Percentiles rank a stretch among this genome's conserved stretches.
Evolutionary conservation across 2,113 vertebrate genomes (phyloP).

Genomic region (Brienomyrus longianalis): DNA sequence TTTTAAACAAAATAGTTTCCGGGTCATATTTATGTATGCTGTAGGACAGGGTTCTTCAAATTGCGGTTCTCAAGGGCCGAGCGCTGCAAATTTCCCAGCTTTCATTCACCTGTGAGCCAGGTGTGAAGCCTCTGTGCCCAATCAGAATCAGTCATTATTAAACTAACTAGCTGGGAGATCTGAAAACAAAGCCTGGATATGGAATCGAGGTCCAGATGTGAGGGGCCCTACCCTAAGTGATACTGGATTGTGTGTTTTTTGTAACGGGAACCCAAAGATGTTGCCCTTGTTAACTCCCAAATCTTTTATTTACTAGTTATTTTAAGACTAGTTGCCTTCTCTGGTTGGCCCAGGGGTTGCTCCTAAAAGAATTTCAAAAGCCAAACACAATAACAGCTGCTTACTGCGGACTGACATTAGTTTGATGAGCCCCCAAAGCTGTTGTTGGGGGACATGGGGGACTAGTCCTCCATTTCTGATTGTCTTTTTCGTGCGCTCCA

Average conservation of each 20-base stretch:
- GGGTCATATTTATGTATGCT: not conserved
- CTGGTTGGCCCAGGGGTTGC: not conserved
- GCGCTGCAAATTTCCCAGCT: too few relatives aligned
- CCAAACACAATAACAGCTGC: not conserved
- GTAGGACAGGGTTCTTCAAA: too few relatives aligned
- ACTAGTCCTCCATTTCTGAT: not conserved
- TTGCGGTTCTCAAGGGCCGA: too few relatives aligned
- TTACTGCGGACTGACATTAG: not conserved
- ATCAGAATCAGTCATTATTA: too few relatives aligned
- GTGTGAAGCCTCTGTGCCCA: too few relatives aligned
- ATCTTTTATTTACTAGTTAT: not conserved
- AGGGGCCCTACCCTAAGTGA: not conserved
- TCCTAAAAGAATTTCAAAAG: not conserved
- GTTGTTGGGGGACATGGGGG: not conserved
- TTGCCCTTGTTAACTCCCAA: not conserved
- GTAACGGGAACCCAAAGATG: not conserved
- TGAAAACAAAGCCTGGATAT: too few relatives aligned
- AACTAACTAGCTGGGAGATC: too few relatives aligned
- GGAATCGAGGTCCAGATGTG: not conserved
- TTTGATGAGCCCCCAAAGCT: not conserved
- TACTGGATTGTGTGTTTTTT: not conserved
- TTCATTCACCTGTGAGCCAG: too few relatives aligned
- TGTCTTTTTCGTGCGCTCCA: not conserved
- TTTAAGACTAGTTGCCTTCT: not conserved
- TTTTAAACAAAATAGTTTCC: not conserved